These are phyloP conservation scores for Zophobas morio DNA, from an alignment of 1,140 invertebrate species.

Conservation along the genomic window DNA sequence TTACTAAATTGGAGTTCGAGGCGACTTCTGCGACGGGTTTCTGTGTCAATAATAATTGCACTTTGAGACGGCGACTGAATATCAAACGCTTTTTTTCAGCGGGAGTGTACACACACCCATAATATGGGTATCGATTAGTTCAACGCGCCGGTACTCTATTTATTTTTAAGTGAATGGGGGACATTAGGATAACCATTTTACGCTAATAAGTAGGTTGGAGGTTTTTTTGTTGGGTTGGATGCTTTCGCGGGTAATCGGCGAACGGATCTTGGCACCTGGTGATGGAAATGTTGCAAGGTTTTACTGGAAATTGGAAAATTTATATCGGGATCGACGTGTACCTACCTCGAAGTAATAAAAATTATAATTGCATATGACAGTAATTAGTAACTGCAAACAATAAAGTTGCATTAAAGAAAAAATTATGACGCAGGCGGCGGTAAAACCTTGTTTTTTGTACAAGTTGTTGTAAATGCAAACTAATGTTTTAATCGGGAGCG, in stretches of 20 bases:
- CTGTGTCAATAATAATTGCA: slow-evolving; percentile 34
- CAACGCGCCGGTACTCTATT: slow-evolving; percentile 32
- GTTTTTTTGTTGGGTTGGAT: slow-evolving; percentile 1
- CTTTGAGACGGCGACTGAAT: slow-evolving; percentile 25
- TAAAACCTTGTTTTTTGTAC: too few relatives aligned
- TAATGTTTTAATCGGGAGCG: too few relatives aligned
- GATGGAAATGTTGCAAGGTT: not conserved
- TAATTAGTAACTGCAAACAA: too few relatives aligned
- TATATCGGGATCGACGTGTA: too few relatives aligned
- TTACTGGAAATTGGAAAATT: not conserved
- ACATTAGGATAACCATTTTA: slow-evolving; percentile 6
- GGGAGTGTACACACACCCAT: slow-evolving; percentile 14
- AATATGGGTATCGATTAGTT: slow-evolving; percentile 31
- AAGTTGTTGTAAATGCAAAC: too few relatives aligned
- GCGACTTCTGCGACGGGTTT: slow-evolving; percentile 6
- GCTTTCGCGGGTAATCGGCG: not conserved
- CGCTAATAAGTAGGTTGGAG: slow-evolving; percentile 3
- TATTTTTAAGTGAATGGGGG: slow-evolving; percentile 27
- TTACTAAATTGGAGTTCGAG: slow-evolving; percentile 34
- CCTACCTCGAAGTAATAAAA: too few relatives aligned
- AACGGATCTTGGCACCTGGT: not conserved
- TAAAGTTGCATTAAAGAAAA: too few relatives aligned
- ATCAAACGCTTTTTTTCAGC: slow-evolving; percentile 22
- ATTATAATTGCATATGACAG: too few relatives aligned
- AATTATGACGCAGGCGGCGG: too few relatives aligned